Percentiles rank a stretch among this genome's conserved stretches.
Conservation (phyloP, 2,797 vertebrate species). For the Hylomyscus alleni region DNA sequence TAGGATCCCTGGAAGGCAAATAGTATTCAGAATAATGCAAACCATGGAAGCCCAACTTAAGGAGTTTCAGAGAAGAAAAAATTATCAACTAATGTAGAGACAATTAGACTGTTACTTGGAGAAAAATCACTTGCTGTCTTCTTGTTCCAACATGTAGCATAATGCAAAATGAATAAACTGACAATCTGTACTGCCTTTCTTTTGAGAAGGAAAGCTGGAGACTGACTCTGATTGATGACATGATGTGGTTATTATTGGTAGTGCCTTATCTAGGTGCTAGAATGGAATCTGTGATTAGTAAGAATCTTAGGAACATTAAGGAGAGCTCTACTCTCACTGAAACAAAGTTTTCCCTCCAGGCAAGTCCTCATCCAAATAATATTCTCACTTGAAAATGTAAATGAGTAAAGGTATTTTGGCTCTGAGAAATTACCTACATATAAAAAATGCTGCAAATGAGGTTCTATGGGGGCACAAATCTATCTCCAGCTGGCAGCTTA, state of each 20-base stretch:
- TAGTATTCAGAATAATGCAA: neutral
- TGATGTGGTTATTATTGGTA: neutral
- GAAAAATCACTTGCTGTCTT: neutral
- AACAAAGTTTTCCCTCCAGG: neutral
- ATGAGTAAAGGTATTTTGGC: neutral
- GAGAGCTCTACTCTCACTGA: neutral
- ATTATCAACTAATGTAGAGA: neutral
- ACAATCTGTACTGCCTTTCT: neutral
- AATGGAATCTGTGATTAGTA: neutral
- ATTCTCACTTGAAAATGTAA: neutral
- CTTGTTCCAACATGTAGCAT: neutral
- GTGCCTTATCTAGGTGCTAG: neutral
- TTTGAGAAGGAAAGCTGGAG: neutral
- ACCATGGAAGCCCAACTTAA: neutral
- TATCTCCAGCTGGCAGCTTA: neutral
- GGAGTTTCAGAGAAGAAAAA: neutral
- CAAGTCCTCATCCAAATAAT: neutral
- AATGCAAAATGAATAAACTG: neutral
- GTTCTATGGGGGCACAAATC: neutral
- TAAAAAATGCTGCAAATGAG: neutral
- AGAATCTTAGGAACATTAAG: neutral
- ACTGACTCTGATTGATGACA: neutral
- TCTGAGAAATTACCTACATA: neutral
- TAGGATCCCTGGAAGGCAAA: neutral
- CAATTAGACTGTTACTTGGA: neutral